Conservation (phyloP, 2,797 vertebrate genomes). For the Percopsis omiscomaycus region DNA sequence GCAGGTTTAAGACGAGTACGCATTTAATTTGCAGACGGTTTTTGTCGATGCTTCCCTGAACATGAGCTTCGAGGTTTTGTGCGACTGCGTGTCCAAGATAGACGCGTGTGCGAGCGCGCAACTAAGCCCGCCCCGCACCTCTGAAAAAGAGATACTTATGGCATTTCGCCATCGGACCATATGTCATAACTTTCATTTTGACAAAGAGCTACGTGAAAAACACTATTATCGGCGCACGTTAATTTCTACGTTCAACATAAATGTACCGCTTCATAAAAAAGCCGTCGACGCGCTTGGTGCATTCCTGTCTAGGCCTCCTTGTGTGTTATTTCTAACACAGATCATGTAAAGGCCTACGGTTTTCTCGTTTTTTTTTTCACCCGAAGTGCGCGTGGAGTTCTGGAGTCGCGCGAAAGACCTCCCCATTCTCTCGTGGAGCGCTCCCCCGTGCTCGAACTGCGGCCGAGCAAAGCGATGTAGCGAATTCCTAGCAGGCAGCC, state of each 20-base stretch:
- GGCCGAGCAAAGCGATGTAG: constrained; percentile 12
- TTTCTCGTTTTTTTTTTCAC: constrained; percentile 19
- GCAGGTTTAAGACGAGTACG: constrained; percentile 48
- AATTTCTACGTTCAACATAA: constrained; percentile 10
- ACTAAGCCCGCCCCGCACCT: constrained; percentile 74
- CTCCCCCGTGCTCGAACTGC: constrained; percentile 51
- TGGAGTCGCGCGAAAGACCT: constrained; percentile 64
- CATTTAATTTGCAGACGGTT: constrained; percentile 14
- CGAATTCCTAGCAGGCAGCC: constrained; percentile 42
- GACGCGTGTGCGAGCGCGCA: constrained; percentile 70
- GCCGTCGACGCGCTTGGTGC: constrained; percentile 30
- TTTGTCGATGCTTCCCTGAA: constrained; percentile 48
- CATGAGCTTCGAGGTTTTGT: constrained; percentile 39
- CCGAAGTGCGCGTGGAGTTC: constrained; percentile 75
- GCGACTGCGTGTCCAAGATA: constrained; percentile 66
- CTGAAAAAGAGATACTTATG: constrained; percentile 53
- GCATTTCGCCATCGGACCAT: constrained; percentile 47
- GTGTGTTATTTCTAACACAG: constrained; percentile 42
- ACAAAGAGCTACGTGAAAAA: constrained; percentile 32
- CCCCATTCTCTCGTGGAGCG: constrained; percentile 64
- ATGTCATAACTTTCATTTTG: constrained; percentile 65
- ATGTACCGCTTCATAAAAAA: constrained; percentile 14
- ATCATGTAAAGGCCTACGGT: constrained; percentile 39
- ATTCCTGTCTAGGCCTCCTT: constrained; percentile 46
- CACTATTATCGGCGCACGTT: background rate